These are phyloP conservation scores for Eumerus sabulonum DNA, from an alignment of 2,888 invertebrate species.

Conservation along the genomic window DNA sequence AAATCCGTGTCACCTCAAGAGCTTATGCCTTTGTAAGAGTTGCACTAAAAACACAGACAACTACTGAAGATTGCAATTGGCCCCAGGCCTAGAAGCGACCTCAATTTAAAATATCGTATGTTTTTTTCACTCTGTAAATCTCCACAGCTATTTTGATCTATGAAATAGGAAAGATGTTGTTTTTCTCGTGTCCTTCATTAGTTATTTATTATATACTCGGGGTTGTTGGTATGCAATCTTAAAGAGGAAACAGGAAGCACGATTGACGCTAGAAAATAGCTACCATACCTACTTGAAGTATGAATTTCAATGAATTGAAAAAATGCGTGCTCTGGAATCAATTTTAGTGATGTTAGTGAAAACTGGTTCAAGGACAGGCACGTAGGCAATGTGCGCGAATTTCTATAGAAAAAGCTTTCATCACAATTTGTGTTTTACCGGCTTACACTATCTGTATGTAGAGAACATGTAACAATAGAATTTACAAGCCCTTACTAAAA, in stretches of 20 bases:
- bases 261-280: background rate
- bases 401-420: too few relatives aligned
- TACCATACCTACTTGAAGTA: too few relatives aligned
- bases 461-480: too few relatives aligned
- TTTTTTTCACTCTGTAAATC: background rate
- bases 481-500: too few relatives aligned
- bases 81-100: slow-evolving; percentile 55
- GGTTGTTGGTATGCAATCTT: slow-evolving; percentile 4
- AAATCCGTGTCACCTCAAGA: too few relatives aligned
- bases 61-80: slow-evolving; percentile 26
- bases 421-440: too few relatives aligned
- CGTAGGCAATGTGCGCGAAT: background rate
- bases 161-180: slow-evolving; percentile 36
- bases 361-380: too few relatives aligned
- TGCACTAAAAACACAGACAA: slow-evolving; percentile 11
- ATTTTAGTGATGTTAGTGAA: background rate
- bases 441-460: too few relatives aligned
- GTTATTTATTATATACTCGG: slow-evolving; percentile 12
- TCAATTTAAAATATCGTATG: slow-evolving; percentile 33
- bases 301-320: slow-evolving; percentile 17
- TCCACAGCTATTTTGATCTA: slow-evolving; percentile 48
- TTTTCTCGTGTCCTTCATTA: slow-evolving; percentile 41
- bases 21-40: too few relatives aligned
- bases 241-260: slow-evolving; percentile 27
- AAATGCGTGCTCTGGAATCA: slow-evolving; percentile 32